Conservation (phyloP, 2,888 invertebrate species). For the Oligia fasciuncula region DNA sequence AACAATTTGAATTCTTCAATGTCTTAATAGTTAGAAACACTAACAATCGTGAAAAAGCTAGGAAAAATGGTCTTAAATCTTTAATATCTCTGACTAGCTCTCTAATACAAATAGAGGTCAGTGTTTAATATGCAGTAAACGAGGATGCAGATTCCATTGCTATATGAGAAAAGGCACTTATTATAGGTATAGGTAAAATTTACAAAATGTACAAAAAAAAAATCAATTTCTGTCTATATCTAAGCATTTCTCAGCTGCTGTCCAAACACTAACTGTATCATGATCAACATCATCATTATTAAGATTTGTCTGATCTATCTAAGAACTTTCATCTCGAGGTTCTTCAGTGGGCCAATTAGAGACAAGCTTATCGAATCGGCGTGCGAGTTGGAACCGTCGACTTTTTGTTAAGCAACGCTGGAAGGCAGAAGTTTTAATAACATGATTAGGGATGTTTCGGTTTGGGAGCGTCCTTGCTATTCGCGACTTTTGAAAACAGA, state of each 20-base stretch:
- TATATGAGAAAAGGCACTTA: neutral
- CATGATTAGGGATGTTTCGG: conserved; percentile 31
- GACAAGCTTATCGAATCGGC: conserved; percentile 25
- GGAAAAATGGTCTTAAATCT: neutral
- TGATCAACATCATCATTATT: neutral
- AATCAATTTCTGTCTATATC: neutral
- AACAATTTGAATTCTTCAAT: neutral
- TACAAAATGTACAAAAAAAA: too few species aligned
- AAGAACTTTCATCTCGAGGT: neutral
- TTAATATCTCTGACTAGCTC: too few species aligned
- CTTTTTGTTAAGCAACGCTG: conserved; percentile 27
- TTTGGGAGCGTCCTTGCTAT: conserved; percentile 34
- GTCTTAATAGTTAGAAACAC: neutral
- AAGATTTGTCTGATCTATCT: conserved; percentile 5
- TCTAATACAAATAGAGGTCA: too few species aligned
- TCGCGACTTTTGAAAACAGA: conserved; percentile 35
- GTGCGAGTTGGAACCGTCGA: conserved; percentile 10
- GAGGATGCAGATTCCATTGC: neutral
- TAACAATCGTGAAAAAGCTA: neutral
- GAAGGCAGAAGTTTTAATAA: conserved; percentile 54
- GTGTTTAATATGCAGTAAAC: neutral
- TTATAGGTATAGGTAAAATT: neutral
- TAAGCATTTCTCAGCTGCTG: neutral
- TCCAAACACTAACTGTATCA: neutral
- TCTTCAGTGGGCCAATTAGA: conserved; percentile 30